These are phyloP conservation scores for Piscicola geometra DNA, from an alignment of 2,888 invertebrate genomes.

Conservation along the genomic window DNA sequence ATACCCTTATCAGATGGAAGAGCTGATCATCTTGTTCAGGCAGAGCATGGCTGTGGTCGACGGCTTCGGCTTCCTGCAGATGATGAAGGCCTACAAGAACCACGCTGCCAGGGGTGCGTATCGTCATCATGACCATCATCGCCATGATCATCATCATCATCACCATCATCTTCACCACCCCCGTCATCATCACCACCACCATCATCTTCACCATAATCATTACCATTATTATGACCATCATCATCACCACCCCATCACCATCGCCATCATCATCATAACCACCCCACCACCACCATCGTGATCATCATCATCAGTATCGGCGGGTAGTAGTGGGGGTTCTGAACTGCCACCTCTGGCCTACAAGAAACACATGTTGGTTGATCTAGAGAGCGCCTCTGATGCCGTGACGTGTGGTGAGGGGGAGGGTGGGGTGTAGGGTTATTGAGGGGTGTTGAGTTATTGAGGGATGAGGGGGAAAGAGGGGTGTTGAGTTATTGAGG, in stretches of 20 bases:
- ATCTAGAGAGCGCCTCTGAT: slow-evolving; percentile 68
- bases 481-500: no score
- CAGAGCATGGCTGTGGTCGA: slow-evolving; percentile 69
- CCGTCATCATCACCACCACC: no score
- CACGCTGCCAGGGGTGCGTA: slow-evolving; percentile 77
- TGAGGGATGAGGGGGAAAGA: no score
- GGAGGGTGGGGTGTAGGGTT: no score
- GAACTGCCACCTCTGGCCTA: slow-evolving; percentile 65
- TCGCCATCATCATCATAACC: no score
- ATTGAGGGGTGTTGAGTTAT: no score
- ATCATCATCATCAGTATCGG: slow-evolving; percentile 62
- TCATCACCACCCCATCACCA: no score
- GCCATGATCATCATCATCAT: no score
- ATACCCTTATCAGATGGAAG: slow-evolving; percentile 60
- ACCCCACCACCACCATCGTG: neutral
- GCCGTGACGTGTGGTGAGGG: slow-evolving; percentile 60
- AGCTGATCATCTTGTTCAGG: slow-evolving; percentile 71
- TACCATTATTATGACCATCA: no score
- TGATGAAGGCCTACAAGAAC: slow-evolving; percentile 71
- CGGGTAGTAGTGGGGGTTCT: slow-evolving; percentile 64
- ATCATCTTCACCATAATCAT: no score
- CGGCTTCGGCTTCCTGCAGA: slow-evolving; percentile 74
- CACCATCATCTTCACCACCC: no score
- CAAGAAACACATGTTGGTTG: slow-evolving; percentile 81
- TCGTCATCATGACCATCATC: no score